phyloP scores from a whole-genome alignment of 1,140 invertebrate species.

The Agrypnia vestita region DNA sequence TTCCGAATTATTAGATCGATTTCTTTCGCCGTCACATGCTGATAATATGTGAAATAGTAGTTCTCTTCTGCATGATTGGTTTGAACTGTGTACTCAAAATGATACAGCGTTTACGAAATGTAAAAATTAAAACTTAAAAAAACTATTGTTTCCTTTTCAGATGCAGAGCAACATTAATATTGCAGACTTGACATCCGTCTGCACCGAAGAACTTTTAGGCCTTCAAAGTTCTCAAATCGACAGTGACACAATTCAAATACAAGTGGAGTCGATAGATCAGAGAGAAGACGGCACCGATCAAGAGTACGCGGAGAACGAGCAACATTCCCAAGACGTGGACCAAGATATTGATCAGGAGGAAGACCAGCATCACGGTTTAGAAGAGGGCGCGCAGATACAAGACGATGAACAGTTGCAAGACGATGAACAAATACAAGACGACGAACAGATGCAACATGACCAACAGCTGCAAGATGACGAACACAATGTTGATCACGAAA shows the following conservation, averaged over 20 bases:
- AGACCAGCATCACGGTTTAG: background rate
- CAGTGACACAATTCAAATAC: slow-evolving; percentile 22
- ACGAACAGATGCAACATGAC: slow-evolving; percentile 13
- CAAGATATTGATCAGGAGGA: background rate
- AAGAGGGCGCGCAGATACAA: background rate
- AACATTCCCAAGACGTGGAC: background rate
- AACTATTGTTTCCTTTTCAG: slow-evolving; percentile 5
- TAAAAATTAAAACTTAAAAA: no score
- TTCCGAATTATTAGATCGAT: no score
- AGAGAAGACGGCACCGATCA: slow-evolving; percentile 14
- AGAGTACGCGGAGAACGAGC: background rate
- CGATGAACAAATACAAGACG: background rate
- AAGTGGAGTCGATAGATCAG: no score
- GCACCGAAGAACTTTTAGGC: slow-evolving; percentile 54
- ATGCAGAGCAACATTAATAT: slow-evolving; percentile 46
- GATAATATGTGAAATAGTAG: no score
- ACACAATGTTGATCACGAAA: no score
- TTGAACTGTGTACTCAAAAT: no score
- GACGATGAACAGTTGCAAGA: slow-evolving; percentile 24
- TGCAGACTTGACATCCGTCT: slow-evolving; percentile 51
- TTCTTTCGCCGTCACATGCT: no score
- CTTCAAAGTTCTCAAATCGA: slow-evolving; percentile 27
- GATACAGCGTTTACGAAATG: no score
- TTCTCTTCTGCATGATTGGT: no score
- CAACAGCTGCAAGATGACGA: background rate